Conservation (phyloP, 2,797 vertebrate genomes). For the Spondyliosoma cantharus region DNA sequence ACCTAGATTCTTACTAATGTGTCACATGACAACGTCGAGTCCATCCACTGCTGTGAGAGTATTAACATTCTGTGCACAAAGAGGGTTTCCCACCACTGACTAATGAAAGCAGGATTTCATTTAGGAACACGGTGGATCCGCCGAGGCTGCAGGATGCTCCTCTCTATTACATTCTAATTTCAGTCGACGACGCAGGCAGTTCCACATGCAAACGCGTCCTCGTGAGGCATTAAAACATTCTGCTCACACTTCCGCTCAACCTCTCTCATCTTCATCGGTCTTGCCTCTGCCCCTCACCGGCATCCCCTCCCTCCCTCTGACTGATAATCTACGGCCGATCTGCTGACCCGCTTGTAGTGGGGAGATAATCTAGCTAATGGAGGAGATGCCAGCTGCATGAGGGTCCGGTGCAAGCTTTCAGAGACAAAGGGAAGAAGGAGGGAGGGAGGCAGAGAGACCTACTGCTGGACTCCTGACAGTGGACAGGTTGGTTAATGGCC, state of each 20-base stretch:
- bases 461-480: conserved; percentile 16
- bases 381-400: conserved; percentile 49
- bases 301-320: conserved; percentile 5
- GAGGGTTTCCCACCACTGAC: conserved; percentile 26
- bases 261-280: conserved; percentile 12
- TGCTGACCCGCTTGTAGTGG: conserved; percentile 59
- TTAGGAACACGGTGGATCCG: conserved; percentile 6
- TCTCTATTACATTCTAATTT: conserved; percentile 11
- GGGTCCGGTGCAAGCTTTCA: conserved; percentile 2
- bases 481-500: conserved; percentile 51
- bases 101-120: conserved; percentile 42
- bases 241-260: not conserved
- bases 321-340: conserved; percentile 53
- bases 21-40: not conserved
- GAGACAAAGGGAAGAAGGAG: not conserved
- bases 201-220: conserved; percentile 2
- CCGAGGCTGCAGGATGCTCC: conserved; percentile 11
- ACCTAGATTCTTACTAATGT: not conserved
- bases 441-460: not conserved
- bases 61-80: conserved; percentile 16
- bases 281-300: not conserved
- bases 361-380: conserved; percentile 70
- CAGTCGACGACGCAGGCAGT: not conserved
- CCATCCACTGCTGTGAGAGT: not conserved
- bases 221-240: conserved; percentile 12